Evolutionary conservation across 2,797 vertebrate genomes (phyloP).

Genomic region (Sebastes umbrosus): DNA sequence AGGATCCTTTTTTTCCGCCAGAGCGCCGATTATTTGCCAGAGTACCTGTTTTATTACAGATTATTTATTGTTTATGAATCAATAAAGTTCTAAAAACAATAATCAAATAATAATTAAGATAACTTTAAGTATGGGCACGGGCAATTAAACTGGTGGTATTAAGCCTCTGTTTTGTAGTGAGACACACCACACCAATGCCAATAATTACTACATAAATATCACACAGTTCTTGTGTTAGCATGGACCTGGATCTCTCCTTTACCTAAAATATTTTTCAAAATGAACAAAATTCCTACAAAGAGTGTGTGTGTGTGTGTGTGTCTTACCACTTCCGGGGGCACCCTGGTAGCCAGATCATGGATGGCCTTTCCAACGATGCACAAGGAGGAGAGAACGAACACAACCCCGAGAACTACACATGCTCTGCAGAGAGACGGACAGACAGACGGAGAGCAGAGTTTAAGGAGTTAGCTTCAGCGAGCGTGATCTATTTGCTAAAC

Average conservation of each 20-base stretch:
- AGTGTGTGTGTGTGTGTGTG: neutral
- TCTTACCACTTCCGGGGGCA: slow-evolving; percentile 97
- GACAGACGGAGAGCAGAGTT: neutral
- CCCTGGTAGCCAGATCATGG: slow-evolving; percentile 90
- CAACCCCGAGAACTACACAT: slow-evolving; percentile 92
- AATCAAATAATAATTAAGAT: neutral
- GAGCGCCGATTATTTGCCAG: no score
- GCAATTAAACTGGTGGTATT: neutral
- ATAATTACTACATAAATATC: neutral
- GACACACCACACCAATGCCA: neutral
- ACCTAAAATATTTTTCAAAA: neutral
- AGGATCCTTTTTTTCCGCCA: no score
- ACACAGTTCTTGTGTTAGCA: neutral
- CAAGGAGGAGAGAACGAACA: slow-evolving; percentile 93
- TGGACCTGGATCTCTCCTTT: neutral
- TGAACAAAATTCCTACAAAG: neutral
- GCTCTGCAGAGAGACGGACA: slow-evolving; percentile 82
- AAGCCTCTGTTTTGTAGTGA: no score
- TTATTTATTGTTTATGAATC: neutral
- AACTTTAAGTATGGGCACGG: neutral
- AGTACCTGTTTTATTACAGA: neutral
- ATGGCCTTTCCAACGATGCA: slow-evolving; percentile 97
- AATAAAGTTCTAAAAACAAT: neutral
- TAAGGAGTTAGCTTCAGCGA: neutral
- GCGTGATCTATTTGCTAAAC: neutral